phyloP scores from a whole-genome alignment of 1,140 invertebrate species.

The Caenorhabditis briggsae region DNA sequence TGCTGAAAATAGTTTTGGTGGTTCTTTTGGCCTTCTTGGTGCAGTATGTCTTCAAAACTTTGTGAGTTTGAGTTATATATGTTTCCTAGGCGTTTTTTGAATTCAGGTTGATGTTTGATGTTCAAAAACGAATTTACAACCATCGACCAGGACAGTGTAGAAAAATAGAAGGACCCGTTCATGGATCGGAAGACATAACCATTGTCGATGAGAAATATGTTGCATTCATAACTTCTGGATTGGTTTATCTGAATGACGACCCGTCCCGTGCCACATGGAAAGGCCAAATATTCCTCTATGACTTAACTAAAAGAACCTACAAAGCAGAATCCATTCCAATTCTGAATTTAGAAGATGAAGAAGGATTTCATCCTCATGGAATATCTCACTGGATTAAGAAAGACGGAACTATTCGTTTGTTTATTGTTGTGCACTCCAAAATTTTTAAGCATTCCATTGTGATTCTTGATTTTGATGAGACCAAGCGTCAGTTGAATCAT shows the following conservation, averaged over 20 bases:
- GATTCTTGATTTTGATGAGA: constrained; percentile 31
- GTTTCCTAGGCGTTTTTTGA: neutral
- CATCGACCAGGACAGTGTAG: constrained; percentile 37
- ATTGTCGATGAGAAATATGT: constrained; percentile 13
- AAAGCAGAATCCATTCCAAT: constrained; percentile 48
- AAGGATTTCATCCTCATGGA: constrained; percentile 42
- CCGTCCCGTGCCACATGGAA: constrained; percentile 33
- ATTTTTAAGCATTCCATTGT: constrained; percentile 25
- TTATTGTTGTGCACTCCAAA: constrained; percentile 39
- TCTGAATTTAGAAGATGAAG: constrained; percentile 3
- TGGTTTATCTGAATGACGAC: constrained; percentile 28
- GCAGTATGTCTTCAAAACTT: constrained; percentile 39
- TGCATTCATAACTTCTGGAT: constrained; percentile 45
- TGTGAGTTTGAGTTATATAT: neutral
- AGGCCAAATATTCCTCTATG: constrained; percentile 7
- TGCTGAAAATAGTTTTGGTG: constrained; percentile 28
- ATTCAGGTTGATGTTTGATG: constrained; percentile 31
- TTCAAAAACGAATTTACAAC: constrained; percentile 17
- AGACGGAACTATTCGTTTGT: constrained; percentile 21
- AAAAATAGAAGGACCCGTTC: constrained; percentile 31
- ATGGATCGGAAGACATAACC: constrained; percentile 34
- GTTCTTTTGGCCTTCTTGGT: constrained; percentile 11
- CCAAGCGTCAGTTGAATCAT: constrained; percentile 11
- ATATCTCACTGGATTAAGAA: constrained; percentile 37
- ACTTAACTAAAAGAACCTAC: neutral